phyloP scores from a whole-genome alignment of 2,113 vertebrate species.

The Thunnus maccoyii region DNA sequence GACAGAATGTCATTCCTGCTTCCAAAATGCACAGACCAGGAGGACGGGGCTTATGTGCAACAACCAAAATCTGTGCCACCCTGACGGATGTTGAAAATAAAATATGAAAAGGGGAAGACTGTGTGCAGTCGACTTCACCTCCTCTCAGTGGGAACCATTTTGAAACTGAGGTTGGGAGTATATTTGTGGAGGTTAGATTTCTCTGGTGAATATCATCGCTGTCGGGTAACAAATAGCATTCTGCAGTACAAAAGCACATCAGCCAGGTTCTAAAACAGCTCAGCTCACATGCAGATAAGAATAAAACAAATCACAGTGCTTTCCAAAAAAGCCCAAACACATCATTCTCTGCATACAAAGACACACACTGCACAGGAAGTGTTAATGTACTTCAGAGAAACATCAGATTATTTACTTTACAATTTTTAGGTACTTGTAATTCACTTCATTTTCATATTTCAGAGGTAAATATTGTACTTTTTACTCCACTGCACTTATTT shows the following conservation, averaged over 20 bases:
- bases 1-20: slow-evolving; percentile 72
- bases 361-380: not conserved
- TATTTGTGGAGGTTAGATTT: slow-evolving; percentile 28
- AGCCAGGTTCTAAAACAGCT: slow-evolving; percentile 22
- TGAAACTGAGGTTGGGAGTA: slow-evolving; percentile 37
- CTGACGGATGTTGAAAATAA: slow-evolving; percentile 60
- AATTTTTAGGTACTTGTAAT: too few relatives aligned
- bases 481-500: too few relatives aligned
- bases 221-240: slow-evolving; percentile 21
- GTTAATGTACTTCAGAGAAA: too few relatives aligned
- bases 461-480: too few relatives aligned
- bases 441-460: too few relatives aligned
- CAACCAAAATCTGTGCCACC: slow-evolving; percentile 59
- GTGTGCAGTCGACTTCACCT: slow-evolving; percentile 37
- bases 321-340: not conserved
- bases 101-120: slow-evolving; percentile 40
- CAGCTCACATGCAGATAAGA: slow-evolving; percentile 15
- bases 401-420: too few relatives aligned
- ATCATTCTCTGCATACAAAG: not conserved
- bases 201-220: slow-evolving; percentile 27
- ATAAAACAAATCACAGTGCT: slow-evolving; percentile 6
- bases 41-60: slow-evolving; percentile 63
- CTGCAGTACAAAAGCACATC: not conserved
- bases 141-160: not conserved
- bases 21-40: slow-evolving; percentile 66